Evolutionary conservation across 2,888 invertebrate species (phyloP).

Genomic region (Metalampra italica): DNA sequence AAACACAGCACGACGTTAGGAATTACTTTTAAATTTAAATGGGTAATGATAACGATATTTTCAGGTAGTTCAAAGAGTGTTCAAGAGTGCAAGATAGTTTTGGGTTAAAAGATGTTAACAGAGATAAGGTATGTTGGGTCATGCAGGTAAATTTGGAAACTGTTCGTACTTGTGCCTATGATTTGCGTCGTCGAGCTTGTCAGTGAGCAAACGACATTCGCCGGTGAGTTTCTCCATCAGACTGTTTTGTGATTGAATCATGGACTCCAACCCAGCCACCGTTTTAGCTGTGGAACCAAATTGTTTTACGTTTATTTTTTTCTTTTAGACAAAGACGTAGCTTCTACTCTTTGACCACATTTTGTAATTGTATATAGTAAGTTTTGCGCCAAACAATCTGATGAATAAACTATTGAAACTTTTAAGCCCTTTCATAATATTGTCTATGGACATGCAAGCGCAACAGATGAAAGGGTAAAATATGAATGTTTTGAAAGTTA

Average conservation of each 20-base stretch:
- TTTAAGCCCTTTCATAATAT: constrained; percentile 66
- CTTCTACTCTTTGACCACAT: background rate
- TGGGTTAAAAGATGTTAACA: background rate
- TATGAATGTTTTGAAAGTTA: constrained; percentile 72
- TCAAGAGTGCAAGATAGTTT: constrained; percentile 1
- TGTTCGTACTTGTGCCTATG: constrained; percentile 91
- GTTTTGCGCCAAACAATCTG: constrained; percentile 65
- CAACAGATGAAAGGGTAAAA: constrained; percentile 75
- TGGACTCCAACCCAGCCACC: constrained; percentile 92
- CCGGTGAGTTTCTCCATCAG: constrained; percentile 94
- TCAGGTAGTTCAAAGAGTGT: constrained; percentile 8
- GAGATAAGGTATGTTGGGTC: constrained; percentile 26
- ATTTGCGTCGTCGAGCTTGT: constrained; percentile 93
- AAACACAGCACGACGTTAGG: constrained; percentile 79
- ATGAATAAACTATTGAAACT: constrained; percentile 84
- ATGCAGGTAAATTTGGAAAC: constrained; percentile 60
- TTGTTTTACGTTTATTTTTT: constrained; percentile 53
- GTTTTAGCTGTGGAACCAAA: constrained; percentile 87
- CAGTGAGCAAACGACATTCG: constrained; percentile 92
- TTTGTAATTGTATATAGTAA: background rate
- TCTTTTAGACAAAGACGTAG: background rate
- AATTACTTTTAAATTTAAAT: constrained; percentile 36
- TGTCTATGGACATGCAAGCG: constrained; percentile 63
- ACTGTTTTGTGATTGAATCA: constrained; percentile 94
- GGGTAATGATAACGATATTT: constrained; percentile 61